A percentile compares a stretch with the other conserved stretches of the same genome.
phyloP scores from a whole-genome alignment of 1,140 invertebrate species.

The Brachionus angularis region DNA sequence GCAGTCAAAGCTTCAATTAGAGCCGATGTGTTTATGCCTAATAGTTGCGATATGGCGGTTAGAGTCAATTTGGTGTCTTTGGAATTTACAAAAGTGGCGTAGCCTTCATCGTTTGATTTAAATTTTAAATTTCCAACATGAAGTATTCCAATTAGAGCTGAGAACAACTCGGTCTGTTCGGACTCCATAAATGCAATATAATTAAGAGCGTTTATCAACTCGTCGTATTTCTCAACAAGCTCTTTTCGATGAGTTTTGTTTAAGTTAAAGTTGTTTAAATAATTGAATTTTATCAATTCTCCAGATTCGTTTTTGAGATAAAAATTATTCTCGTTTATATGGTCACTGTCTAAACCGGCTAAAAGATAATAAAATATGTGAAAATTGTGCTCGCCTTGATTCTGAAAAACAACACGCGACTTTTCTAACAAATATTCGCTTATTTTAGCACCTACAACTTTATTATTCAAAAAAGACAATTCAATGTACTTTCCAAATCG shows the following conservation, averaged over 20 bases:
- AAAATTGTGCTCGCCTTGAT: constrained; percentile 68
- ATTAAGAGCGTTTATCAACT: constrained; percentile 54
- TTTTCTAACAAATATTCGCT: constrained; percentile 76
- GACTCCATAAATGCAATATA: constrained; percentile 56
- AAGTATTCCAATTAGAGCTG: constrained; percentile 51
- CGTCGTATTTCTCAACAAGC: constrained; percentile 49
- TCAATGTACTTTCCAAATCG: constrained; percentile 83
- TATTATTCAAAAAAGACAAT: constrained; percentile 71
- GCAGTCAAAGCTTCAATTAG: constrained; percentile 46
- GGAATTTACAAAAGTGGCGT: constrained; percentile 47
- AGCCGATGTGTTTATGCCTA: constrained; percentile 20
- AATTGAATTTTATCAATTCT: constrained; percentile 27
- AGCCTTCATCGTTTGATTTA: constrained; percentile 50
- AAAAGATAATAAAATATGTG: constrained; percentile 75
- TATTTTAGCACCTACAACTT: constrained; percentile 70
- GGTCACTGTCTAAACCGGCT: constrained; percentile 50
- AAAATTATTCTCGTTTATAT: constrained; percentile 44
- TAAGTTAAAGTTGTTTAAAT: constrained; percentile 35
- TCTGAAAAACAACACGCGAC: constrained; percentile 67
- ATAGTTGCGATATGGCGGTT: constrained; percentile 8
- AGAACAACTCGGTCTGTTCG: constrained; percentile 53
- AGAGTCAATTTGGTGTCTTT: constrained; percentile 35
- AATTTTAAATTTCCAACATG: constrained; percentile 54
- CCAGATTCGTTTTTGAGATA: constrained; percentile 1
- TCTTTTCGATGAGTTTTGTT: background rate